These are phyloP conservation scores for Leptodactylus fallax DNA, from an alignment of 2,797 vertebrate species.

Conservation along the genomic window DNA sequence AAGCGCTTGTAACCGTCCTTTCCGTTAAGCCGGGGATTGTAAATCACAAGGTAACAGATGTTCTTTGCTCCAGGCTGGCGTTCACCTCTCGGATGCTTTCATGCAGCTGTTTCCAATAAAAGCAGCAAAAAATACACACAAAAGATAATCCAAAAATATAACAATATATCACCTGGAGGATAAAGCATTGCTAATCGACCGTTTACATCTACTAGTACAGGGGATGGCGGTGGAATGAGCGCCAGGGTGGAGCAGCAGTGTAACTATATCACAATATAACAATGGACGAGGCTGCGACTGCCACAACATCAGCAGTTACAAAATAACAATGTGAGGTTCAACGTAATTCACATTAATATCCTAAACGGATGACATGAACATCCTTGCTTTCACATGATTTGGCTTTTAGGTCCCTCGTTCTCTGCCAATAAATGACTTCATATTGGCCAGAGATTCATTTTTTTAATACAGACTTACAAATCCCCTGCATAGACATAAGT, in stretches of 20 bases:
- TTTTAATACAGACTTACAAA: too few species aligned
- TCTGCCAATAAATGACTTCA: too few species aligned
- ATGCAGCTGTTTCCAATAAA: conserved; percentile 49
- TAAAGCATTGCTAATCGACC: neutral
- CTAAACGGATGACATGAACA: neutral
- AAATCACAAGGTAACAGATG: conserved; percentile 49
- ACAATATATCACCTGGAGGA: neutral
- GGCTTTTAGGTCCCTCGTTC: too few species aligned
- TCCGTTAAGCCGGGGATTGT: conserved; percentile 34
- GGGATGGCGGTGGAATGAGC: neutral
- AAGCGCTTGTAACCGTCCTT: conserved; percentile 12
- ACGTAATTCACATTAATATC: neutral
- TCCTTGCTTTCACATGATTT: neutral
- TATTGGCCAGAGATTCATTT: too few species aligned
- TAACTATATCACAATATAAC: neutral
- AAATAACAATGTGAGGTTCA: neutral
- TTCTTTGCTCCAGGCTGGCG: conserved; percentile 14
- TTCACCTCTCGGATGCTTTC: conserved; percentile 37
- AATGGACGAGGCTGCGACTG: neutral
- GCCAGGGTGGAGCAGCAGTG: neutral
- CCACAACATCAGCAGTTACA: neutral
- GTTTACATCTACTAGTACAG: neutral
- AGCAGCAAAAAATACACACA: conserved; percentile 5
- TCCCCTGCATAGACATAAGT: too few species aligned
- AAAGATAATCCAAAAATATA: neutral